These are phyloP conservation scores for Muscina levida DNA, from an alignment of 2,888 invertebrate species.

Conservation along the genomic window DNA sequence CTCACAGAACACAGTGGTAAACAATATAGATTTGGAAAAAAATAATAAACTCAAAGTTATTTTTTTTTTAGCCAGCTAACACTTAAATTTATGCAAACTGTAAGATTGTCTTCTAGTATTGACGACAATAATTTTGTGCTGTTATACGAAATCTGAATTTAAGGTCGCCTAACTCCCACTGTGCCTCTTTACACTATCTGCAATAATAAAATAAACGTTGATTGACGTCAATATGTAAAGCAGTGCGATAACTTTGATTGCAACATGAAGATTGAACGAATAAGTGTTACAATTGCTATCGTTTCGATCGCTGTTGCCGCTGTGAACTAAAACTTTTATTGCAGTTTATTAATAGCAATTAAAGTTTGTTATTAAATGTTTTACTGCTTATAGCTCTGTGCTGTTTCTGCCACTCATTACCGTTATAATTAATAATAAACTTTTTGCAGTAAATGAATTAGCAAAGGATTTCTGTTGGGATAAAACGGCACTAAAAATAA, in stretches of 20 bases:
- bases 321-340: slow-evolving; percentile 10
- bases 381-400: background rate
- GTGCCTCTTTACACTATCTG: slow-evolving; percentile 12
- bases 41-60: too few species aligned
- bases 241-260: slow-evolving; percentile 32
- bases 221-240: slow-evolving; percentile 48
- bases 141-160: too few species aligned
- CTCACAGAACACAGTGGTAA: too few species aligned
- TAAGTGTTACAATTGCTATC: background rate
- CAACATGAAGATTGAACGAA: background rate
- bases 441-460: background rate
- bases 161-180: too few species aligned
- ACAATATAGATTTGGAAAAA: too few species aligned
- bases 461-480: background rate
- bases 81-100: too few species aligned
- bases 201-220: slow-evolving; percentile 40
- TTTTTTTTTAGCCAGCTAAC: too few species aligned
- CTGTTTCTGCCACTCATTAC: background rate
- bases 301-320: background rate
- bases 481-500: background rate
- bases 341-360: slow-evolving; percentile 6
- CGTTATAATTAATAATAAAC: slow-evolving; percentile 10
- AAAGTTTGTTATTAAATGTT: slow-evolving; percentile 24
- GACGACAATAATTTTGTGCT: too few species aligned
- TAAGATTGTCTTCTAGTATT: too few species aligned